Evolutionary conservation across 2,113 vertebrate species (phyloP), one percentile per base, ranked within the genome.

Genomic region (Anoplopoma fimbria): DNA sequence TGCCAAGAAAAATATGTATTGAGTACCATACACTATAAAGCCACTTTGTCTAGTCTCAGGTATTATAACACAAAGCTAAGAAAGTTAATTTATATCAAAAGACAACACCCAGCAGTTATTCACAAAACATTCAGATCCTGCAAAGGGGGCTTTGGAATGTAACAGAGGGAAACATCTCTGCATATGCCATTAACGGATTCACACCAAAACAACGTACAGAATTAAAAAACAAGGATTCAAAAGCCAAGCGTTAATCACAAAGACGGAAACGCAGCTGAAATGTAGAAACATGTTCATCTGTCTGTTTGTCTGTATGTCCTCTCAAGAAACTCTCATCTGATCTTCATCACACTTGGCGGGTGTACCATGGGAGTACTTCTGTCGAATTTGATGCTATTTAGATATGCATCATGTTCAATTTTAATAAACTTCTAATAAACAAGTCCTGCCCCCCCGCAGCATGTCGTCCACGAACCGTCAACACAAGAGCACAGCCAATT

Each of bases 71-170:
- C 12, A 84, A 27, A 81, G 71, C 29, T 74, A 25, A 53, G 3
- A 74, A 4, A n/a, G 33, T 81, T 83, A 62, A 76, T 75, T 64
- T 36, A 77, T 60, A 89, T 63, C 31, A 67, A 88, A 83, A 38
- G 25, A 83, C 4, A 60, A 69, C 27, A 77, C 27, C 57, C 60
- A 84, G 75, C 45, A n/a, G 63, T 82, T 88, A 47, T 69, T 82
- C 69, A 91, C 74, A 87, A 84, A 83, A 89, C 78, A 86, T 85
- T 75, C 36, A 80, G 49, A 62, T 88, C 49, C 87, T 75, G 74
- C 61, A 85, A 75, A 84, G 27, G 45, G 57, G 79, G 65, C 63
- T 89, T 89, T 90, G 82, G 87, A 90, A 73, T 84, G 88, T 84
- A 80, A 83, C 70, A 87, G 63, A 84, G 49, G 25, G 45, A 33